Conservation (phyloP, 2,113 vertebrate species). For the Sturnira hondurensis region DNA sequence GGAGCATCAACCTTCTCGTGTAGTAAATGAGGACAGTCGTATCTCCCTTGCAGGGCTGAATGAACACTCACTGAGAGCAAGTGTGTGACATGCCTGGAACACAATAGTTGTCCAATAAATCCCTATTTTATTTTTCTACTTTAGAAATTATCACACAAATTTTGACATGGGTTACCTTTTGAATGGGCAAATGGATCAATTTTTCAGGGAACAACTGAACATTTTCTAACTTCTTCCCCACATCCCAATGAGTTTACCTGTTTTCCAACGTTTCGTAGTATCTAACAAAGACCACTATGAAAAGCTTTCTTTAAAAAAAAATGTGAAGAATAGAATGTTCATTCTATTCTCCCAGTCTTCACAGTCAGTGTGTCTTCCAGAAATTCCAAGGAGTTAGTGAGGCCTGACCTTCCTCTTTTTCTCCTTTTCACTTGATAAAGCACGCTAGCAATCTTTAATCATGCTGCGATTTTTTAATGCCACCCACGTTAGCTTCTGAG, state of each 20-base stretch:
- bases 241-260: neutral
- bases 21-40: slow-evolving; percentile 36
- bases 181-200: neutral
- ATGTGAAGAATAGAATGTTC: slow-evolving; percentile 38
- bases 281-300: neutral
- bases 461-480: slow-evolving; percentile 47
- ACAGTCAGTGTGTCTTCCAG: slow-evolving; percentile 60
- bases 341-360: slow-evolving; percentile 48
- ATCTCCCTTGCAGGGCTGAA: neutral
- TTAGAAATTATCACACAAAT: neutral
- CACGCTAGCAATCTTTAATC: slow-evolving; percentile 57
- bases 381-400: slow-evolving; percentile 71
- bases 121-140: neutral
- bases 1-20: slow-evolving; percentile 31
- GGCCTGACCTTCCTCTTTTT: slow-evolving; percentile 56
- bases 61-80: slow-evolving; percentile 14
- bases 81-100: neutral
- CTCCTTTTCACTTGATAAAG: slow-evolving; percentile 46
- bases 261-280: neutral
- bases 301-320: slow-evolving; percentile 17
- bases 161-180: neutral
- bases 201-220: neutral
- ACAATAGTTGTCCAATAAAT: neutral
- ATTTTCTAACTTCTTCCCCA: neutral
- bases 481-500: slow-evolving; percentile 50